These are phyloP conservation scores for Carlito syrichta DNA, from an alignment of 2,113 vertebrate genomes.

Conservation along the genomic window DNA sequence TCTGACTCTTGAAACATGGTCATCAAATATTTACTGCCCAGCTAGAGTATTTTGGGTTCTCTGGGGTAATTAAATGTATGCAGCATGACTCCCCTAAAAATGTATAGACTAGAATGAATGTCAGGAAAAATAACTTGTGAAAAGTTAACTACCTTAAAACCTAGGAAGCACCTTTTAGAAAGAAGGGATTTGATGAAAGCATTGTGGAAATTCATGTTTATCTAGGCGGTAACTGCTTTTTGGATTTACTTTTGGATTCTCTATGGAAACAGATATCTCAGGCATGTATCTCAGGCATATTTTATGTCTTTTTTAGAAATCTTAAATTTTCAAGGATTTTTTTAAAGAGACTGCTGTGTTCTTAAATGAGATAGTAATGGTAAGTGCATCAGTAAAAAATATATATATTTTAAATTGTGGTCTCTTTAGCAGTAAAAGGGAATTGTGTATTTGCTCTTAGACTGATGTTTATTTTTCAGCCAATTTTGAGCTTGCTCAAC, in stretches of 20 bases:
- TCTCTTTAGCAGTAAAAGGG: slow-evolving; percentile 14
- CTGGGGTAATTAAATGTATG: slow-evolving; percentile 11
- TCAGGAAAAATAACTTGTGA: slow-evolving; percentile 29
- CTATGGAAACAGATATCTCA: not conserved
- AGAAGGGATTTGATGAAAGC: not conserved
- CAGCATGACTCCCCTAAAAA: not conserved
- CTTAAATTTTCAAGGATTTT: slow-evolving; percentile 7
- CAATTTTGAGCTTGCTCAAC: slow-evolving; percentile 93
- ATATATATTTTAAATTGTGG: not conserved
- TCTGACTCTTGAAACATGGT: slow-evolving; percentile 26
- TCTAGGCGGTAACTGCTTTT: not conserved
- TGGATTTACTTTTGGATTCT: not conserved
- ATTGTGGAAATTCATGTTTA: not conserved
- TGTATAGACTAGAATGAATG: not conserved
- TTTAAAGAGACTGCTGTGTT: not conserved
- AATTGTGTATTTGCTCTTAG: slow-evolving; percentile 31
- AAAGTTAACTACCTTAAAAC: not conserved
- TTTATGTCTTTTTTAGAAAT: slow-evolving; percentile 15
- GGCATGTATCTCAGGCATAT: not conserved
- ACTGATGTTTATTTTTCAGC: slow-evolving; percentile 81
- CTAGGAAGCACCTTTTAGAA: no score
- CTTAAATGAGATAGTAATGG: not conserved
- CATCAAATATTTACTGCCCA: not conserved
- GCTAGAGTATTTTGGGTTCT: not conserved
- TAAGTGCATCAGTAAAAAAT: slow-evolving; percentile 14